Conservation (phyloP, 2,888 invertebrate species). For the Hypena proboscidalis region DNA sequence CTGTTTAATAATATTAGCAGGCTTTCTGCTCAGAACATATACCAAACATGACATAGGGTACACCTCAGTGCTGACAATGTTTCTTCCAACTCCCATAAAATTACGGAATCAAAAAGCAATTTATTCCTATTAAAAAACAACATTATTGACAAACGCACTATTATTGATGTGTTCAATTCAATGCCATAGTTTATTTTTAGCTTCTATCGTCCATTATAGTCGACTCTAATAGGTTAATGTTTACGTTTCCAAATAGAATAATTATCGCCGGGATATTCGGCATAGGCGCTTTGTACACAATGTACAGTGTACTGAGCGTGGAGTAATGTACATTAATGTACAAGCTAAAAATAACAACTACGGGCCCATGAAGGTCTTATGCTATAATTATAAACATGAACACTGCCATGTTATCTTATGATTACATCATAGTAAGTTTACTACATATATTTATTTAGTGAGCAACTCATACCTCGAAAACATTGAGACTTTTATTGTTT, state of each 20-base stretch:
- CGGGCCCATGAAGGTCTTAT: neutral
- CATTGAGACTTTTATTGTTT: too few relatives aligned
- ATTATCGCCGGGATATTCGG: conserved; percentile 27
- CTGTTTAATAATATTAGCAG: neutral
- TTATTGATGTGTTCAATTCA: neutral
- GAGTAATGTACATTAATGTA: too few relatives aligned
- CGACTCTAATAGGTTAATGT: conserved; percentile 10
- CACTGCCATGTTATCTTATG: neutral
- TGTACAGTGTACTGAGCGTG: too few relatives aligned
- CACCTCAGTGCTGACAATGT: too few relatives aligned
- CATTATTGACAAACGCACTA: neutral
- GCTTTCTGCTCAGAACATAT: neutral
- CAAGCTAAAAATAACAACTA: conserved; percentile 7
- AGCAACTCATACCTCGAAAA: too few relatives aligned
- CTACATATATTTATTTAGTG: too few relatives aligned
- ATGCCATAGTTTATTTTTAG: conserved; percentile 15
- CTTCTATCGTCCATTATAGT: conserved; percentile 16
- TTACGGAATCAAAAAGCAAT: neutral
- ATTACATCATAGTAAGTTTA: too few relatives aligned
- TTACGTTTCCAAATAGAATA: conserved; percentile 28
- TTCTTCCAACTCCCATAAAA: too few relatives aligned
- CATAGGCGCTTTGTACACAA: conserved; percentile 6
- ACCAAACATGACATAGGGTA: neutral
- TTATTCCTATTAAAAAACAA: too few relatives aligned
- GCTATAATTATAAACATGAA: conserved; percentile 3